A percentile compares a stretch with the other conserved stretches of the same genome.
Conservation (phyloP, 2,797 vertebrate species). For the Muraenolepis orangiensis region DNA sequence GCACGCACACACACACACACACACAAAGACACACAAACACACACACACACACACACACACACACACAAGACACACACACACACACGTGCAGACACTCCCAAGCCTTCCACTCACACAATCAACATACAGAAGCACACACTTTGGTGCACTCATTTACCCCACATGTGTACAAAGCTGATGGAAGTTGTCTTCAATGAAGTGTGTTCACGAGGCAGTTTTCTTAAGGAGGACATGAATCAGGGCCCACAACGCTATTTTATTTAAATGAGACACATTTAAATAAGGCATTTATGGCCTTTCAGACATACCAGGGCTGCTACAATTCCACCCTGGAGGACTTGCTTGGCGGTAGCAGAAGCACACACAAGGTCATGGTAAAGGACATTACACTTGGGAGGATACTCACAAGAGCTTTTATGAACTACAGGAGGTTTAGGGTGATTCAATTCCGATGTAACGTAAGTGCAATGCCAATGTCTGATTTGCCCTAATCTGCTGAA, state of each 20-base stretch:
- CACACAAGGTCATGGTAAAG: background rate
- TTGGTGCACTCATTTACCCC: constrained; percentile 10
- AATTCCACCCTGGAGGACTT: background rate
- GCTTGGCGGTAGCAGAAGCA: background rate
- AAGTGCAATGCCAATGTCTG: background rate
- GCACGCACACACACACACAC: background rate
- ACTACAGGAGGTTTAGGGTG: background rate
- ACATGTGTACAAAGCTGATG: constrained; percentile 1
- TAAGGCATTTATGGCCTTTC: background rate
- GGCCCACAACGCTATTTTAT: background rate
- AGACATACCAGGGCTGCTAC: background rate
- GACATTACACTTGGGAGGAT: background rate
- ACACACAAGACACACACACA: no score
- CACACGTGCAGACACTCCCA: no score
- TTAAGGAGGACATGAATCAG: constrained; percentile 1
- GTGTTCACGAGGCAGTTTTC: background rate
- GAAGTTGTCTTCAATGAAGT: background rate
- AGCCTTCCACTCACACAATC: background rate
- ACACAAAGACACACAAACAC: no score
- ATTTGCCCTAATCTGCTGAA: background rate
- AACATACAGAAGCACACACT: constrained; percentile 3
- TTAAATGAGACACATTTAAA: background rate
- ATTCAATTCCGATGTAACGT: background rate
- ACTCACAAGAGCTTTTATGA: background rate
- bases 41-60: no score